These are phyloP conservation scores for Eulemur mongoz DNA, from an alignment of 2,797 vertebrate species.

Conservation along the genomic window DNA sequence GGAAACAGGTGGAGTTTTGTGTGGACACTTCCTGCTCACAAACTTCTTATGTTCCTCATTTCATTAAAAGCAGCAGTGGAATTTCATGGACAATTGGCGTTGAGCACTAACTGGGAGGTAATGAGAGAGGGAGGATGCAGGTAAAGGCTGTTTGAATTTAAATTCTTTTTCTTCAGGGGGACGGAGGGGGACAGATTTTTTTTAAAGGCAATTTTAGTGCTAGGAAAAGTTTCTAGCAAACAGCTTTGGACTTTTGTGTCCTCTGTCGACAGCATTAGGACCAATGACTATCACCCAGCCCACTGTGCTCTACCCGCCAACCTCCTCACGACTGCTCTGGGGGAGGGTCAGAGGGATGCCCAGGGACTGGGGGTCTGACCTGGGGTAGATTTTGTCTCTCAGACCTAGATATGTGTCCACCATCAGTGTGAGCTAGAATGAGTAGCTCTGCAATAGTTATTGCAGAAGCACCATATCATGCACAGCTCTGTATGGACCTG, in stretches of 20 bases:
- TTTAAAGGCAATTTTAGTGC: constrained; percentile 66
- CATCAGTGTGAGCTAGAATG: not conserved
- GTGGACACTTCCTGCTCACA: constrained; percentile 72
- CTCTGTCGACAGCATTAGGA: not conserved
- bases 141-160: constrained; percentile 79
- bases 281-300: not conserved
- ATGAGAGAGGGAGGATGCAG: constrained; percentile 68
- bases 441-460: not conserved
- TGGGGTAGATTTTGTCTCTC: not conserved
- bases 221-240: constrained; percentile 62
- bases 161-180: constrained; percentile 69
- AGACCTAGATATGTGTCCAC: not conserved
- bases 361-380: not conserved
- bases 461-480: not conserved
- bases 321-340: not conserved
- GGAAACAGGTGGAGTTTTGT: constrained; percentile 60
- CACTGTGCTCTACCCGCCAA: not conserved
- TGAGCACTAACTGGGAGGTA: constrained; percentile 76
- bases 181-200: constrained; percentile 35
- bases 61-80: constrained; percentile 78
- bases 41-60: constrained; percentile 75
- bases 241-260: constrained; percentile 52
- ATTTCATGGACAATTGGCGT: constrained; percentile 81
- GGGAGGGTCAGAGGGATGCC: not conserved
- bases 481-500: not conserved